Evolutionary conservation across 2,113 vertebrate species (phyloP).

Genomic region (Pteruthius melanotis): DNA sequence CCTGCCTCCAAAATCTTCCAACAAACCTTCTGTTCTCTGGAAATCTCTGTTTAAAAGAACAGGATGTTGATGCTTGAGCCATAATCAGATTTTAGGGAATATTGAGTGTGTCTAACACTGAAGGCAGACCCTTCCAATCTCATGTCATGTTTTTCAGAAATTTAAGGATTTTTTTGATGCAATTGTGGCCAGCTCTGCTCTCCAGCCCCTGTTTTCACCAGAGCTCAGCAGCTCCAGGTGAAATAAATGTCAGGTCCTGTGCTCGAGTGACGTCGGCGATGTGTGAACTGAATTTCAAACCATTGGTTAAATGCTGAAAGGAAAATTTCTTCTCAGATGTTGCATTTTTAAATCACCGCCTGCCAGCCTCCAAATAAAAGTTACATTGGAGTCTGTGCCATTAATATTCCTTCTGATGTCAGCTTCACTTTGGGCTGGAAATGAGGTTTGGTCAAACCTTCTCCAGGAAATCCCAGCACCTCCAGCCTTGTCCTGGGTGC

Average conservation of each 20-base stretch:
- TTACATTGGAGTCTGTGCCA: background rate
- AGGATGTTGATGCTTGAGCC: background rate
- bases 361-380: background rate
- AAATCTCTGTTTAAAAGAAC: background rate
- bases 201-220: background rate
- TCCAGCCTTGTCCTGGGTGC: background rate
- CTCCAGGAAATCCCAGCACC: background rate
- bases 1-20: background rate
- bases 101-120: background rate
- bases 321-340: background rate
- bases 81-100: background rate
- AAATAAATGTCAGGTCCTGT: slow-evolving; percentile 27
- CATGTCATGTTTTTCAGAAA: background rate
- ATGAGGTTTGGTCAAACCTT: background rate
- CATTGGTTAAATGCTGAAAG: slow-evolving; percentile 12
- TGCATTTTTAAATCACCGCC: background rate
- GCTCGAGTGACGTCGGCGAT: background rate
- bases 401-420: background rate
- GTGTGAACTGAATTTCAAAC: slow-evolving; percentile 35
- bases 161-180: background rate
- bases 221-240: background rate
- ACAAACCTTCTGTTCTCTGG: background rate
- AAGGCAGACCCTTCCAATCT: background rate
- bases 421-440: background rate
- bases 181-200: background rate